A percentile compares a stretch with the other conserved stretches of the same genome.
Conservation (phyloP, 2,888 invertebrate genomes). For the Heliothis peltigera region DNA sequence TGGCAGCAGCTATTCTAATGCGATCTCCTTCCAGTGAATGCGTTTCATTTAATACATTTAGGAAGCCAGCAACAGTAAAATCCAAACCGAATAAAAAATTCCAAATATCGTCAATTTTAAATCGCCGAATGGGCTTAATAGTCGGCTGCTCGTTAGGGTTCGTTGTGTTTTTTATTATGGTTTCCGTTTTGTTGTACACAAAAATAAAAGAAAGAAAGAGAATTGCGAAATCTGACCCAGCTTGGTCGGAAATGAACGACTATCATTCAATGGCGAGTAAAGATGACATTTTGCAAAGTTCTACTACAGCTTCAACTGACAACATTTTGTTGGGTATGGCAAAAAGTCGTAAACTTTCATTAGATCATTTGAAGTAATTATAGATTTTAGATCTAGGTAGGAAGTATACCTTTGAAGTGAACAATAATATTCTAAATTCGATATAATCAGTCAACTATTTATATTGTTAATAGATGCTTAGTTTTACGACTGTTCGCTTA, state of each 20-base stretch:
- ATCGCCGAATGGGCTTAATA: constrained; percentile 85
- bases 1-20: constrained; percentile 78
- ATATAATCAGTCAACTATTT: constrained; percentile 57
- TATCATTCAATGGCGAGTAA: constrained; percentile 87
- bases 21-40: constrained; percentile 86
- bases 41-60: constrained; percentile 82
- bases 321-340: constrained; percentile 87
- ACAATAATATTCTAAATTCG: constrained; percentile 67
- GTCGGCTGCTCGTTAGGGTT: constrained; percentile 86
- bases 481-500: constrained; percentile 72
- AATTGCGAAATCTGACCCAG: constrained; percentile 85
- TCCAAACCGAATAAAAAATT: constrained; percentile 75
- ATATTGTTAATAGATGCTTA: constrained; percentile 73
- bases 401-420: constrained; percentile 67
- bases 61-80: constrained; percentile 73
- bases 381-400: constrained; percentile 57
- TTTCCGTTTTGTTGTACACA: constrained; percentile 83
- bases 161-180: constrained; percentile 86
- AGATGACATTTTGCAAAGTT: constrained; percentile 84
- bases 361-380: constrained; percentile 71
- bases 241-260: constrained; percentile 87
- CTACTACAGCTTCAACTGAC: constrained; percentile 86
- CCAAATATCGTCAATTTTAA: constrained; percentile 77
- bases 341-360: constrained; percentile 79
- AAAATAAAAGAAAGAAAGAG: constrained; percentile 86